Evolutionary conservation across 2,888 invertebrate species (phyloP), one percentile per base, ranked within the genome.

Genomic region (Charanyca ferruginea): DNA sequence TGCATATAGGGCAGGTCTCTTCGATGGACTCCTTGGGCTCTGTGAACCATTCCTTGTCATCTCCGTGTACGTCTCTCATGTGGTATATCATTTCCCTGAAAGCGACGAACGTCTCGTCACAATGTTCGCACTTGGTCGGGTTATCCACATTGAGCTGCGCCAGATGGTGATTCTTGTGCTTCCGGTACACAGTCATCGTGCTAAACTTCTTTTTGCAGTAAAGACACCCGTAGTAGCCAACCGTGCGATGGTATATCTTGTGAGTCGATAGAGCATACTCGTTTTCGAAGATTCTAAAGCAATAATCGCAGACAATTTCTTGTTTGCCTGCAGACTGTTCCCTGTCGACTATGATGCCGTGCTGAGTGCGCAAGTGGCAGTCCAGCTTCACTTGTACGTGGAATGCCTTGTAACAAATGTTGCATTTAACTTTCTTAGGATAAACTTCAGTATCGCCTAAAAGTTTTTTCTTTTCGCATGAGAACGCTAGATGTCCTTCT

Each of bases 61-160:
- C 94, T 3, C 89, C 91, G 76, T 96, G 95, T 1, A 76, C 93
- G 45, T 95, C 95, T 38, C 90, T 87, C 94, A 95, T 95, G 88
- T 92, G 96, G 80, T 91, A 91, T 79, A 94, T 96, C 94, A 93
- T 96, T 71, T 95, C 96, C 76, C 93, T 91, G 87, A 96, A 95
- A 22, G 95, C 94, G 22, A 96, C 93, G 70, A 96, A 96, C 0
- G 94, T 96, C 73, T 96, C 95, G 78, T 96, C 96, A 85, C 96
- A 96, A 84, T 92, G 95, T 85, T 93, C 96, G 86, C 91, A 96
- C 78, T 91, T 94, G 9, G 87, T 92, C 28, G 91, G 96, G 69
- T 92, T 95, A 59, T 94, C 96, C 60, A 87, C 93, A 78, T 92
- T 95, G 52, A 88, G 89, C 83, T 89, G 94, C 52, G 86, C 78